Conservation (phyloP, 92 coral and sea anemone species). For the Porites cylindrica region DNA sequence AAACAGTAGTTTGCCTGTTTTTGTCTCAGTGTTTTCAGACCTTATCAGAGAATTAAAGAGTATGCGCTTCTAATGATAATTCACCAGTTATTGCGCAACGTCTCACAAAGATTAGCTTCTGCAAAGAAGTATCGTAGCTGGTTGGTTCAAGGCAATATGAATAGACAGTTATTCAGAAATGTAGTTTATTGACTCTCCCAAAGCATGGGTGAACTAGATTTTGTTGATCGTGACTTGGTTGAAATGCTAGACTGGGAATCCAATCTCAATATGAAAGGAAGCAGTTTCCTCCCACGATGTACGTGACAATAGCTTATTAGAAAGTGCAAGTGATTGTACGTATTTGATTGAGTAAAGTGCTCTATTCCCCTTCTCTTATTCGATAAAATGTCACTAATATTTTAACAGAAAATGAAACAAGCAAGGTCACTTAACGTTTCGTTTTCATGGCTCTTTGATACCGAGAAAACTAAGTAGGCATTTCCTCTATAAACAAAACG, state of each 20-base stretch:
- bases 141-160: too few species aligned
- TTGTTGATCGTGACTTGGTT: conserved; percentile 9
- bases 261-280: not conserved
- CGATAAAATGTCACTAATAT: not conserved
- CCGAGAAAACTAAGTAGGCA: not conserved
- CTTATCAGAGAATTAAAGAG: too few species aligned
- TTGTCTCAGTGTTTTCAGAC: too few species aligned
- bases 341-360: conserved; percentile 14
- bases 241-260: not conserved
- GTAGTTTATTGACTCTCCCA: too few species aligned
- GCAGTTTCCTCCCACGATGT: not conserved
- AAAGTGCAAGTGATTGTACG: not conserved
- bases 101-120: too few species aligned
- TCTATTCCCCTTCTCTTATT: not conserved
- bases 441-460: not conserved
- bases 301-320: conserved; percentile 11
- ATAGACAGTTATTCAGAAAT: too few species aligned
- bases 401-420: not conserved
- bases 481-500: not conserved
- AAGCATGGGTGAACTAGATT: too few species aligned
- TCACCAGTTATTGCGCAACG: too few species aligned
- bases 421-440: not conserved
- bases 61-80: too few species aligned
- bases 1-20: too few species aligned
- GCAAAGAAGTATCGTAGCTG: too few species aligned